Evolutionary conservation across 2,797 vertebrate species (phyloP).

Genomic region (Psittacula derbiana): DNA sequence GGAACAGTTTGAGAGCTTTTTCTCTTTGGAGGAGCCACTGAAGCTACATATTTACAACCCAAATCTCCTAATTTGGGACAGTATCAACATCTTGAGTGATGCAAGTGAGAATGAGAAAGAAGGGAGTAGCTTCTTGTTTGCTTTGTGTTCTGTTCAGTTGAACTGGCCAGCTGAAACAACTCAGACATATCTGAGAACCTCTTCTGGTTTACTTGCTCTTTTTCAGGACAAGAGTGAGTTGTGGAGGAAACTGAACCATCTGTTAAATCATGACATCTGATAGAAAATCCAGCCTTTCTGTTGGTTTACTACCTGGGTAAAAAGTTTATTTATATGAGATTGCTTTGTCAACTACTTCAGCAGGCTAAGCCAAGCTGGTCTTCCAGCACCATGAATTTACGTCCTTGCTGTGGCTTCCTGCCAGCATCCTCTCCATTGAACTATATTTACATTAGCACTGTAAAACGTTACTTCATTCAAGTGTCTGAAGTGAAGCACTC

Average conservation of each 20-base stretch:
- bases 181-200: background rate
- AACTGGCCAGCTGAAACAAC: background rate
- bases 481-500: constrained; percentile 26
- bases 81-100: background rate
- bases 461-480: constrained; percentile 42
- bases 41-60: background rate
- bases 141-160: background rate
- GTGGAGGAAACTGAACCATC: background rate
- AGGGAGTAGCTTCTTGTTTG: background rate
- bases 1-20: background rate
- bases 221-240: background rate
- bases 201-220: background rate
- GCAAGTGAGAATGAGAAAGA: background rate
- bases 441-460: constrained; percentile 49
- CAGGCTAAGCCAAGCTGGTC: background rate
- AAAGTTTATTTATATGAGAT: constrained; percentile 27
- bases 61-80: background rate
- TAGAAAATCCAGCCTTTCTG: background rate
- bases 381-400: constrained; percentile 39
- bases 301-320: constrained; percentile 29
- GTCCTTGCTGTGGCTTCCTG: constrained; percentile 13
- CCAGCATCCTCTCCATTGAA: constrained; percentile 29
- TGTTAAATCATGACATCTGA: background rate
- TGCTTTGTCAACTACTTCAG: constrained; percentile 1
- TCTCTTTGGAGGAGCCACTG: background rate